A percentile compares a stretch with the other conserved stretches of the same genome.
Conservation (phyloP, 1,140 invertebrate species). For the Drosophila pectinifera region DNA sequence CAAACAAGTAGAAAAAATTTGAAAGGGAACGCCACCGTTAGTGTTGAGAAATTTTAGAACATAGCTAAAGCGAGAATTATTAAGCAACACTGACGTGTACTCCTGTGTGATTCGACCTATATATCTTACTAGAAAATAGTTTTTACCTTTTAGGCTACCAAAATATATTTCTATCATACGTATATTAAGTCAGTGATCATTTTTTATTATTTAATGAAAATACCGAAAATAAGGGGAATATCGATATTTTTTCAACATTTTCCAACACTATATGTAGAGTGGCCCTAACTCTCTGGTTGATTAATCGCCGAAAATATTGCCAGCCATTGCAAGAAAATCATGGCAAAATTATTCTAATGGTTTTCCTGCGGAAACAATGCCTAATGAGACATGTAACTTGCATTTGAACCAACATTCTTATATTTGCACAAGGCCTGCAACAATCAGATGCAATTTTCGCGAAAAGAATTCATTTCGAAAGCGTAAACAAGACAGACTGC, state of each 20-base stretch:
- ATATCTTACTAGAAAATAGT: not conserved
- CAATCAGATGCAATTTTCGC: constrained; percentile 14
- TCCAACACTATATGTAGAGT: constrained; percentile 5
- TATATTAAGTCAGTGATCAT: too few relatives aligned
- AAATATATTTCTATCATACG: too few relatives aligned
- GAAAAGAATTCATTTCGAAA: constrained; percentile 30
- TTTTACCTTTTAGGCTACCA: too few relatives aligned
- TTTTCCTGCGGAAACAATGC: constrained; percentile 32
- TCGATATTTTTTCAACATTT: not conserved
- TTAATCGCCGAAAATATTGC: constrained; percentile 45
- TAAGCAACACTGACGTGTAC: constrained; percentile 13
- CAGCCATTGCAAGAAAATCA: constrained; percentile 46
- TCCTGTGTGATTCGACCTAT: not conserved
- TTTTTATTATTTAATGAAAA: not conserved
- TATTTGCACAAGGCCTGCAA: constrained; percentile 15
- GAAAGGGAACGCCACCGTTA: constrained; percentile 38
- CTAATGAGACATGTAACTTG: constrained; percentile 51
- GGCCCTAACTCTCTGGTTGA: constrained; percentile 22
- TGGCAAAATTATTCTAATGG: constrained; percentile 46
- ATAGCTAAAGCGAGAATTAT: not conserved
- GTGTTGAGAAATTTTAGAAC: constrained; percentile 18
- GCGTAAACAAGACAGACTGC: constrained; percentile 26
- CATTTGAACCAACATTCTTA: constrained; percentile 30
- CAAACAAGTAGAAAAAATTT: constrained; percentile 42
- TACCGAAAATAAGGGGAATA: not conserved